Conservation (phyloP, 53 echinoderm and acorn worm species). For the Patiria pectinifera region DNA sequence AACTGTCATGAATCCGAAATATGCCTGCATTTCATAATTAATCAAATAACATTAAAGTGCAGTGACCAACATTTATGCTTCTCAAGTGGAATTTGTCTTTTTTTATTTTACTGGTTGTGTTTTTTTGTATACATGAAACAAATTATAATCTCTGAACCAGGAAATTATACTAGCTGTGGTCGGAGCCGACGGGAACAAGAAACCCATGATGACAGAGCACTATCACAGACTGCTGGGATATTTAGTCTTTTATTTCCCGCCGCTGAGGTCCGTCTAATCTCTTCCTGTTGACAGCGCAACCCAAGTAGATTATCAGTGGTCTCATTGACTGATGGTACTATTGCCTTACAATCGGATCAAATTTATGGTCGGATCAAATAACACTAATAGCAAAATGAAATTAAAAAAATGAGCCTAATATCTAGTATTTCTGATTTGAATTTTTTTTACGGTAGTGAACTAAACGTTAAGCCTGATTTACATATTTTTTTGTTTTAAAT, state of each 20-base stretch:
- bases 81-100: neutral
- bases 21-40: neutral
- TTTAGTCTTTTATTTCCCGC: neutral
- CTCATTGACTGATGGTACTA: neutral
- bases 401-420: too few species aligned
- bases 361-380: neutral
- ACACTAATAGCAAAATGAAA: too few species aligned
- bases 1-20: neutral
- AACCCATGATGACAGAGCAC: neutral
- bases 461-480: too few species aligned
- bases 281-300: neutral
- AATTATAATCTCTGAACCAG: neutral
- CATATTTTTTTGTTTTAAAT: too few species aligned
- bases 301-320: neutral
- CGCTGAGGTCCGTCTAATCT: neutral
- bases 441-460: too few species aligned
- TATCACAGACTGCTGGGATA: neutral
- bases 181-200: neutral
- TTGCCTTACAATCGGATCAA: neutral
- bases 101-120: neutral
- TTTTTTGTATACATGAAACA: neutral
- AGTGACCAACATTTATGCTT: neutral
- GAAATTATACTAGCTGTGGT: neutral
- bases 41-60: neutral
- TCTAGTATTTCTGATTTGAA: too few species aligned